Percentiles rank a stretch among this genome's conserved stretches.
phyloP scores from a whole-genome alignment of 2,888 invertebrate species.

The Drosophila mercatorum region DNA sequence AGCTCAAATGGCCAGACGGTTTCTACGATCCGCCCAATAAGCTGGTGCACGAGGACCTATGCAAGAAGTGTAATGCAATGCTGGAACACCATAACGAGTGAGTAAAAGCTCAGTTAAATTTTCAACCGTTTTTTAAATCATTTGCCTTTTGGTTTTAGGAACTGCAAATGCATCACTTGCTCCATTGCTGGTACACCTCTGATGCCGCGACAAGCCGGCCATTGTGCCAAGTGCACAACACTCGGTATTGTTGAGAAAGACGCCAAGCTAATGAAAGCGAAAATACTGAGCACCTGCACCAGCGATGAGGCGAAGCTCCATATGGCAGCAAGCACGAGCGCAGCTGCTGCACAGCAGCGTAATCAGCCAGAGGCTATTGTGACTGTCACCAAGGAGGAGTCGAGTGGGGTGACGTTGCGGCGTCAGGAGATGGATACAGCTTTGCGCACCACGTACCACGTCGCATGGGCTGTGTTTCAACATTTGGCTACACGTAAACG shows the following conservation, averaged over 20 bases:
- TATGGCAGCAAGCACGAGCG: conserved; percentile 59
- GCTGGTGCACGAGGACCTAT: conserved; percentile 80
- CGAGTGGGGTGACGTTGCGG: conserved; percentile 41
- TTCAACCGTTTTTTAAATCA: not conserved
- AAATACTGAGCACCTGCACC: conserved; percentile 83
- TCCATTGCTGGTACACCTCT: conserved; percentile 83
- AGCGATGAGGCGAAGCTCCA: conserved; percentile 81
- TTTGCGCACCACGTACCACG: conserved; percentile 81
- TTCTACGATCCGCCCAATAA: conserved; percentile 82
- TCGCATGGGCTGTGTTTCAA: conserved; percentile 84
- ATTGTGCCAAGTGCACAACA: conserved; percentile 82
- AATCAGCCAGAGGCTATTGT: conserved; percentile 40
- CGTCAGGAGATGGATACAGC: conserved; percentile 62
- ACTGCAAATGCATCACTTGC: conserved; percentile 84
- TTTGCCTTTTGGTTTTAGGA: conserved; percentile 54
- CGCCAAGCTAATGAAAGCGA: conserved; percentile 83
- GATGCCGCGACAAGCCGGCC: conserved; percentile 62
- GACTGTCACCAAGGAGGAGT: conserved; percentile 40
- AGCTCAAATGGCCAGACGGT: conserved; percentile 82
- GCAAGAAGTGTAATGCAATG: conserved; percentile 81
- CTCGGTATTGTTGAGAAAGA: conserved; percentile 83
- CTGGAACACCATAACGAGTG: conserved; percentile 83
- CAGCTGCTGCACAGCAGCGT: conserved; percentile 53
- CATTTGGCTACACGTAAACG: conserved; percentile 82
- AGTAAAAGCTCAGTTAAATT: conserved; percentile 22